Percentiles rank a stretch among this genome's conserved stretches.
Evolutionary conservation across 2,888 invertebrate genomes (phyloP).

Genomic region (Aradus depressus): DNA sequence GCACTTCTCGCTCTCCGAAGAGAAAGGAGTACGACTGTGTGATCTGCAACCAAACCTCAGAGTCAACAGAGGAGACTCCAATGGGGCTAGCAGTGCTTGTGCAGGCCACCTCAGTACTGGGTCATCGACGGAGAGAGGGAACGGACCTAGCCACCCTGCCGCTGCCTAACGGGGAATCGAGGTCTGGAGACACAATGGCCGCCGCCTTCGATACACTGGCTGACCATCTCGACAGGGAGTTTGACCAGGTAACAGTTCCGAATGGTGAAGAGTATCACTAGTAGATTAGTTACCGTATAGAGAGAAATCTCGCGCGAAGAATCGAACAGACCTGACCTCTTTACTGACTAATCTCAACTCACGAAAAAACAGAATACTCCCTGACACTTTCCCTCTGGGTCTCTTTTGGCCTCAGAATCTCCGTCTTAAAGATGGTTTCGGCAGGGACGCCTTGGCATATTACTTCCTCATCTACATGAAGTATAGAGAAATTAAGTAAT

Average conservation of each 20-base stretch:
- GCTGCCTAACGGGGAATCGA: slow-evolving; percentile 51
- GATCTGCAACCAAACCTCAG: slow-evolving; percentile 84
- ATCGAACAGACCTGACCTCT: too few relatives aligned
- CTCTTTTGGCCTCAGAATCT: too few relatives aligned
- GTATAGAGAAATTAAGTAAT: too few relatives aligned
- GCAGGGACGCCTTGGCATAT: too few relatives aligned
- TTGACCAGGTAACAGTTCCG: slow-evolving; percentile 49
- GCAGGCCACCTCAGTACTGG: slow-evolving; percentile 77
- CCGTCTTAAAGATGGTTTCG: too few relatives aligned
- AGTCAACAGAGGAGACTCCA: slow-evolving; percentile 69
- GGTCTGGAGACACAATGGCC: slow-evolving; percentile 54
- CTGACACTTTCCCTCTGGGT: too few relatives aligned
- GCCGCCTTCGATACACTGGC: slow-evolving; percentile 66
- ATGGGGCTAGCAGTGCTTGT: slow-evolving; percentile 83
- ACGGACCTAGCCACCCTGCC: slow-evolving; percentile 48
- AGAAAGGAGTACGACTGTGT: slow-evolving; percentile 82
- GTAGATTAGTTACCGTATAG: too few relatives aligned
- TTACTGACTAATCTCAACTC: too few relatives aligned
- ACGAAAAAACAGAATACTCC: too few relatives aligned
- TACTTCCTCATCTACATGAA: too few relatives aligned
- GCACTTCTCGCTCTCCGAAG: slow-evolving; percentile 40
- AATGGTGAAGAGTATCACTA: too few relatives aligned
- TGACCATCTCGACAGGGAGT: slow-evolving; percentile 63
- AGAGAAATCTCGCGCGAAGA: too few relatives aligned
- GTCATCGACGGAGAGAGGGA: slow-evolving; percentile 51